Evolutionary conservation across 2,113 vertebrate genomes (phyloP).

Genomic region (Colossoma macropomum): DNA sequence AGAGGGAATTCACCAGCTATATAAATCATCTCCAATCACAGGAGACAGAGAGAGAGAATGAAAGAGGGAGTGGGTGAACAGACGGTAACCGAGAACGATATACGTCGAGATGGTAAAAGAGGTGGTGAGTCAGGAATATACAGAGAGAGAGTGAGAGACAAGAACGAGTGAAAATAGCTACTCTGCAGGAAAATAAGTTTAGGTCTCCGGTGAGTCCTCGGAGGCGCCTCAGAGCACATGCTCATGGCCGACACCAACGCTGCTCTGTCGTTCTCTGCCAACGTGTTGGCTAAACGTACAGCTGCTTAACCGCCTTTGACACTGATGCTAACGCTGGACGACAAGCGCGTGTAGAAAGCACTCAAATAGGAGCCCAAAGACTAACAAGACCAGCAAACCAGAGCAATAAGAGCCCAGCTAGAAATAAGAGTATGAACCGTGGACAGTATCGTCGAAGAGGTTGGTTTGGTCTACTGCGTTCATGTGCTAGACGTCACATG

Average conservation of each 20-base stretch:
- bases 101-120: background rate
- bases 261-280: background rate
- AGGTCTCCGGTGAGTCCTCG: background rate
- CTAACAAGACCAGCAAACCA: background rate
- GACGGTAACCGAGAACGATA: constrained; percentile 20
- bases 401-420: constrained; percentile 2
- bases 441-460: background rate
- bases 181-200: constrained; percentile 3
- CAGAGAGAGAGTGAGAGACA: background rate
- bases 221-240: background rate
- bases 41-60: constrained; percentile 41
- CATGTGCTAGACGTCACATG: background rate
- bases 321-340: background rate
- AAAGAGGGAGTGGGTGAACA: constrained; percentile 26
- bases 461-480: background rate
- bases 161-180: constrained; percentile 6
- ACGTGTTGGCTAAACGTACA: constrained; percentile 21
- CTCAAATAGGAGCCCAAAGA: constrained; percentile 17
- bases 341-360: background rate
- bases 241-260: constrained; percentile 1
- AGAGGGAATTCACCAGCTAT: constrained; percentile 50
- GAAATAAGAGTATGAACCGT: background rate
- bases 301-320: background rate
- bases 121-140: background rate
- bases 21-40: constrained; percentile 57